Evolutionary conservation across 2,797 vertebrate genomes (phyloP), one percentile per base, ranked within the genome.

Genomic region (Acanthornis magna): DNA sequence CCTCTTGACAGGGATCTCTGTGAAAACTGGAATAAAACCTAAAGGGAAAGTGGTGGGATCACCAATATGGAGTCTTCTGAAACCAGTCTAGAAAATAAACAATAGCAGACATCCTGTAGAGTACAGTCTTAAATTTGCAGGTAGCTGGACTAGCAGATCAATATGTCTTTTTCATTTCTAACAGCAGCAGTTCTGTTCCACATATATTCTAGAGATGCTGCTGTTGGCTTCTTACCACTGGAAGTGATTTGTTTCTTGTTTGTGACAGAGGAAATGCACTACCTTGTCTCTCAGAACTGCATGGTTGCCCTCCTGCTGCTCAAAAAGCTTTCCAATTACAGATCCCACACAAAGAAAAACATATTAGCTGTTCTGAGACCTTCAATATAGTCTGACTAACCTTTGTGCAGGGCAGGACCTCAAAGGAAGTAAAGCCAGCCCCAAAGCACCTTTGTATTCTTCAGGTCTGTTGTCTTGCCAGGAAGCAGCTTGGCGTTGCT

Each of bases 231-330:
- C 66, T 91, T 89, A 74, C 61, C 45, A 48, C 71, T 85, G 62
- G 20, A 84, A 93, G 82, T 66, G 65, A 81, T 91, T 83, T 92
- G 36, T 83, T 93, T 91, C 75, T 93, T 91, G 68, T 85, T 96
- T 91, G 48, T 92, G 92, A 83, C 76, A 70, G 65, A 58, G 86
- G 58, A 92, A 93, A 89, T n/a, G 30, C 7, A 0, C 65, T 78
- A 40, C 62, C 57, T 74, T 42, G 82, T 78, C 43, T 85, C 65
- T 92, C 65, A 84, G 85, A 96, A 78, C 54, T 36, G 72, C 74
- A 34, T 68, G 58, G 40, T 61, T 92, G 48, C 60, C 38, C n/a
- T 91, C 79, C 82, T 13, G 61, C 66, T 73, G 70, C 70, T 75
- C 70, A 45, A 54, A 91, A 83, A 75, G 48, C 62, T 75, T 88